Percentiles rank a stretch among this genome's conserved stretches.
Evolutionary conservation across 2,113 vertebrate genomes (phyloP).

Genomic region (Rhineura floridana): DNA sequence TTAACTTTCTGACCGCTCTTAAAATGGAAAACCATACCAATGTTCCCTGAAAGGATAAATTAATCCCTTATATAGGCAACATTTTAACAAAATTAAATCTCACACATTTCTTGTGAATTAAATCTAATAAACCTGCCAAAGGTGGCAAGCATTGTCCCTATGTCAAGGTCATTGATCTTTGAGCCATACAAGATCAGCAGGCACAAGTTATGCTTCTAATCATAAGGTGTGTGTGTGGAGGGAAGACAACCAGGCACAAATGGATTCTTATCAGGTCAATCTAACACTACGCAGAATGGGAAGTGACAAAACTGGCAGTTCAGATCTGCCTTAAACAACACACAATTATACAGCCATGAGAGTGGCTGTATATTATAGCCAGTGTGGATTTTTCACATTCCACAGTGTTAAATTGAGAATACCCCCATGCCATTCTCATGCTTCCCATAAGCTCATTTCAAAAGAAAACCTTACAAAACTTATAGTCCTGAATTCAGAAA

Average conservation of each 20-base stretch:
- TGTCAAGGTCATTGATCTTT: background rate
- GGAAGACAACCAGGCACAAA: background rate
- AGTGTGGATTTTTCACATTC: no score
- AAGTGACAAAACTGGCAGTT: background rate
- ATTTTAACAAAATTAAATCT: background rate
- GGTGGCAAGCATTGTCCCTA: background rate
- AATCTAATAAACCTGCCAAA: background rate
- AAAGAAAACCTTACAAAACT: no score
- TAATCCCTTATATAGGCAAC: background rate
- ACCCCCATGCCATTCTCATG: no score
- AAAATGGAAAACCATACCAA: background rate
- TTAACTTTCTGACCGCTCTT: background rate
- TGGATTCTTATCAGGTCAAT: background rate
- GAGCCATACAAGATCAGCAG: background rate
- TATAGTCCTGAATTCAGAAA: no score
- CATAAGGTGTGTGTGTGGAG: background rate
- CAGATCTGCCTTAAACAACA: background rate
- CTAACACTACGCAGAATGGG: background rate
- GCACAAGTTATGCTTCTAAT: background rate
- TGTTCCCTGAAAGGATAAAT: conserved; percentile 2
- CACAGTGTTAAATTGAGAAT: no score
- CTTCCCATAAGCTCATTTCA: no score
- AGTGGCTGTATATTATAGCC: no score
- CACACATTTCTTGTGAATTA: background rate
- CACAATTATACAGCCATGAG: no score